Base-by-base conservation (phyloP, 2,888 invertebrate genomes). In the Cephus pulcher region DNA sequence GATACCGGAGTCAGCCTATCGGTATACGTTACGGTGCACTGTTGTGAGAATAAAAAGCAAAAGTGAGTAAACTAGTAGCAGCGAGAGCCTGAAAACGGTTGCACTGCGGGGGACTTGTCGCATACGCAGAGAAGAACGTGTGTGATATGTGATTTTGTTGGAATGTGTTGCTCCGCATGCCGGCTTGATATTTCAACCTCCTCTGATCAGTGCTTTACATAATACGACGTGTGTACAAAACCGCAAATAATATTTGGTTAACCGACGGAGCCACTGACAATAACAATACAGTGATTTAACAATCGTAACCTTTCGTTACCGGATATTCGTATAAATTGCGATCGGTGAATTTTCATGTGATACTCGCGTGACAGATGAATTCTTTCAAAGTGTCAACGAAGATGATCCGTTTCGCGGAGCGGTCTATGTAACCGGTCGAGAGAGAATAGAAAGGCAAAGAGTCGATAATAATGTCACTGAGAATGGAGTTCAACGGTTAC, bases 401-500 rank as follows among this genome's bases (percentile, higher is more conserved):
- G 56, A 56, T 56, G 56, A 56, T 56, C 56, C 1, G 23, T 56
- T 9, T 56, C 23, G 56, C 56, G 9, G 56, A 23, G 9, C 56
- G 3, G 23, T 56, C 23, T 1, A 23, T 6, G 15, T 56, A 56
- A 56, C 23, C 9, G 56, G 23, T 23, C 56, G 56, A 2, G 56
- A 56, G 9, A 23, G 6, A 56, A 56, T 56, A 56, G 56, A 56
- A 56, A 23, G 56, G 56, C 56, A 6, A 15, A 40, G 56, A 56
- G 23, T 56, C 0, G 56, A 56, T 23, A 9, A 79, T 76, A 35
- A 81, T 84, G 85, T 86, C 84, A 73, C 76, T 84, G 75, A 89
- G 86, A 81, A 89, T 90, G 90, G 91, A 91, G 82, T 89, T 90
- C 77, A 86, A 87, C 35, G 84, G 88, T 56, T 90, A 89, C 84